A percentile compares a stretch with the other conserved stretches of the same genome.
phyloP scores from a whole-genome alignment of 2,797 vertebrate genomes.

The Peromyscus aztecus region DNA sequence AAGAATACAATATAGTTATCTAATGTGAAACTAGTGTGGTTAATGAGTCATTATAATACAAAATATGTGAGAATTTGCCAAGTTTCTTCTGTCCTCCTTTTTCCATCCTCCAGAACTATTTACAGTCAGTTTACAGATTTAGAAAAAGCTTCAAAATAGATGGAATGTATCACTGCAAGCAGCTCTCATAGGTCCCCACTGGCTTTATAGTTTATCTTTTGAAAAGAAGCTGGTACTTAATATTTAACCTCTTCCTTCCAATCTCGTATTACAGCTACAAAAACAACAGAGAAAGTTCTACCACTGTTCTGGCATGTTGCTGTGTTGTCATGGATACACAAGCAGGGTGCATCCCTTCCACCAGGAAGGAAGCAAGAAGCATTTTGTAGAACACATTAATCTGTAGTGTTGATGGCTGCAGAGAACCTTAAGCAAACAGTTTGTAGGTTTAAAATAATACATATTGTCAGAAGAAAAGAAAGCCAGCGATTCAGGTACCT shows the following conservation, averaged over 20 bases:
- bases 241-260: slow-evolving; percentile 85
- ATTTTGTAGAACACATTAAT: slow-evolving; percentile 87
- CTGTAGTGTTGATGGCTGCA: slow-evolving; percentile 69
- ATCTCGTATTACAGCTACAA: slow-evolving; percentile 86
- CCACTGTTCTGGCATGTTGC: slow-evolving; percentile 88
- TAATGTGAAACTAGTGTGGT: slow-evolving; percentile 58
- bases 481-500: not conserved
- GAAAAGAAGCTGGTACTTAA: slow-evolving; percentile 82
- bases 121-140: slow-evolving; percentile 51
- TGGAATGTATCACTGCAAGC: slow-evolving; percentile 67
- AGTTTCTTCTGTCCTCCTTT: slow-evolving; percentile 65
- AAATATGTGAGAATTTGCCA: slow-evolving; percentile 68
- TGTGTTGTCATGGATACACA: slow-evolving; percentile 94
- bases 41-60: slow-evolving; percentile 53
- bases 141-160: slow-evolving; percentile 63
- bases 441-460: slow-evolving; percentile 75
- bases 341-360: slow-evolving; percentile 89
- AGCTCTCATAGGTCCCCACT: slow-evolving; percentile 56
- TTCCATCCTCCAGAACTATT: slow-evolving; percentile 47
- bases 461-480: not conserved
- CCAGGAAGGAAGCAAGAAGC: slow-evolving; percentile 88
- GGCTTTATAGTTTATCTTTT: slow-evolving; percentile 82
- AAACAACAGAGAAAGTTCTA: slow-evolving; percentile 82
- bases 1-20: slow-evolving; percentile 54
- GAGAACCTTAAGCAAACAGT: slow-evolving; percentile 77